Conservation (phyloP, 2,797 vertebrate species). For the Macropus fuliginosus region DNA sequence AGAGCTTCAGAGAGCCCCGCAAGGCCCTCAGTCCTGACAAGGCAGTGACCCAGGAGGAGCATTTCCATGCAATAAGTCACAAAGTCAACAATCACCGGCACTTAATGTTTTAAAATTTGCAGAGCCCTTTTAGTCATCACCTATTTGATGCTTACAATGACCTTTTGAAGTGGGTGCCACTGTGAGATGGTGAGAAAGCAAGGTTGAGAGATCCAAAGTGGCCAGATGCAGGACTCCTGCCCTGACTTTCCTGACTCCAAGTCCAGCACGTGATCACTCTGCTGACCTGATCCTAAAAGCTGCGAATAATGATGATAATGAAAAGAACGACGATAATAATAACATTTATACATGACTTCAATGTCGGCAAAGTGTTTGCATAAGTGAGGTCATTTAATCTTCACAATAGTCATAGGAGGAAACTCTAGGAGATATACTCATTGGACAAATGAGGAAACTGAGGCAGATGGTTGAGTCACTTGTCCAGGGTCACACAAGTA, state of each 20-base stretch:
- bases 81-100: too few relatives aligned
- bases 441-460: neutral
- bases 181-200: neutral
- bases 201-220: neutral
- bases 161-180: neutral
- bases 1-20: too few relatives aligned
- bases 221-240: neutral
- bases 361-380: neutral
- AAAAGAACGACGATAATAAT: neutral
- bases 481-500: neutral
- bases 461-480: neutral
- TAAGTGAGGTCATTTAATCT: neutral
- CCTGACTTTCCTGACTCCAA: neutral
- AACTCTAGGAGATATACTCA: too few relatives aligned
- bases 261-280: neutral
- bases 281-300: too few relatives aligned
- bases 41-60: neutral
- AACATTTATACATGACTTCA: neutral
- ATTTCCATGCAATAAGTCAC: neutral
- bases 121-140: neutral
- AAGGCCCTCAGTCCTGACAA: too few relatives aligned
- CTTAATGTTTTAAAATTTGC: neutral
- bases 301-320: neutral
- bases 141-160: neutral
- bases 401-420: too few relatives aligned